Percentiles rank a stretch among this genome's conserved stretches.
Evolutionary conservation across 35 echinoderm and acorn worm genomes (phyloP).

Genomic region (Patiria miniata): DNA sequence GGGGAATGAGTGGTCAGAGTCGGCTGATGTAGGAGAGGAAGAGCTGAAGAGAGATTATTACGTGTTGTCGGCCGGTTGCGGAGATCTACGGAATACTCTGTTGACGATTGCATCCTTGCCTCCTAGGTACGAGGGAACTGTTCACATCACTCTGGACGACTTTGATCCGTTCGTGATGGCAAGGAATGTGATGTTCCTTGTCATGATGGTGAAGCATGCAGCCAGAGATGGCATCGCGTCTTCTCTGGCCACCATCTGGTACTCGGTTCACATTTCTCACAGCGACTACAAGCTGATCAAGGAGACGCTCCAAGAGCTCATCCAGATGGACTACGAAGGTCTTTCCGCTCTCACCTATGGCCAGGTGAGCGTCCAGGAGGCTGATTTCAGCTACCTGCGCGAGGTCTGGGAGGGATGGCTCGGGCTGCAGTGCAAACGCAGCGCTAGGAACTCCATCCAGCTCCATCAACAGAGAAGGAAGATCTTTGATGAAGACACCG

Average conservation of each 20-base stretch:
- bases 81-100: slow-evolving; percentile 52
- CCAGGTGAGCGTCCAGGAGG: slow-evolving; percentile 17
- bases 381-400: background rate
- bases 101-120: slow-evolving; percentile 63
- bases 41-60: slow-evolving; percentile 5
- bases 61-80: slow-evolving; percentile 53
- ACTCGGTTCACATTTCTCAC: slow-evolving; percentile 39
- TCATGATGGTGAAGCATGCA: slow-evolving; percentile 22
- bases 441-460: background rate
- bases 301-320: slow-evolving; percentile 19
- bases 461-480: slow-evolving; percentile 29
- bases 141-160: slow-evolving; percentile 52
- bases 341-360: slow-evolving; percentile 32
- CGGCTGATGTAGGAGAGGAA: background rate
- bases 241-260: slow-evolving; percentile 47
- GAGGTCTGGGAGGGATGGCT: slow-evolving; percentile 59
- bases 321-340: background rate
- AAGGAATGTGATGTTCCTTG: slow-evolving; percentile 59
- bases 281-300: slow-evolving; percentile 44
- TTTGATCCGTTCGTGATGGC: slow-evolving; percentile 62
- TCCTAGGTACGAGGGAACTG: slow-evolving; percentile 41
- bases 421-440: slow-evolving; percentile 12
- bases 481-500: background rate
- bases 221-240: slow-evolving; percentile 5
- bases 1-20: slow-evolving; percentile 45